A percentile compares a stretch with the other conserved stretches of the same genome.
These are phyloP conservation scores for Montipora capitata DNA, from an alignment of 92 coral and sea anemone species.

Conservation along the genomic window DNA sequence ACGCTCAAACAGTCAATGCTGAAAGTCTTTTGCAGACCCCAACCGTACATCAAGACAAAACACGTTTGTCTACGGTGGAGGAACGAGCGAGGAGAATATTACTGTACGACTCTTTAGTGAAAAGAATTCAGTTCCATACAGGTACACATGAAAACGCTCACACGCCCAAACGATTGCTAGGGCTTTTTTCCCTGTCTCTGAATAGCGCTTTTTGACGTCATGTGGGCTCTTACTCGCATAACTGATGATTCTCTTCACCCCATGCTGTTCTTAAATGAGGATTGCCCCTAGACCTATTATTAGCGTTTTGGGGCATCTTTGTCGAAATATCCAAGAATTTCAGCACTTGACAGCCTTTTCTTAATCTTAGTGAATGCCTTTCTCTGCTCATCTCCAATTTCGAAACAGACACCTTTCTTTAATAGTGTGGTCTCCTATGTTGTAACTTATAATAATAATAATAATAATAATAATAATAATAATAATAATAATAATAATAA, in stretches of 20 bases:
- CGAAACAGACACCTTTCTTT: constrained; percentile 1
- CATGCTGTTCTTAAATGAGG: not conserved
- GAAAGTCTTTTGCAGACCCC: no score
- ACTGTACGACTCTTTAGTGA: no score
- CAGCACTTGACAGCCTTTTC: constrained; percentile 1
- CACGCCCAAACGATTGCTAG: constrained; percentile 11
- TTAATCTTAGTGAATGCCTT: not conserved
- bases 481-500: no score
- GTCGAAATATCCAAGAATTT: constrained; percentile 6
- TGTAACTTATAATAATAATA: no score
- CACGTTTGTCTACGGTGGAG: no score
- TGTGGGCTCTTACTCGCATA: not conserved
- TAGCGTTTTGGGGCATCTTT: constrained; percentile 1
- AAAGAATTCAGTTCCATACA: not conserved
- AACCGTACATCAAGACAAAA: no score
- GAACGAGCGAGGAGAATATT: no score
- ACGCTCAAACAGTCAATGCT: no score
- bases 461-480: no score
- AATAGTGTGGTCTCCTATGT: no score
- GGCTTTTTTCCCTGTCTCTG: not conserved
- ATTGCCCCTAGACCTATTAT: not conserved
- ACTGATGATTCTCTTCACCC: not conserved
- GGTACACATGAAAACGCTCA: constrained; percentile 10
- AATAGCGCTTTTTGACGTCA: not conserved
- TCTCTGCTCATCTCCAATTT: not conserved